Evolutionary conservation across 2,888 invertebrate genomes (phyloP).

Genomic region (Colostygia pectinataria): DNA sequence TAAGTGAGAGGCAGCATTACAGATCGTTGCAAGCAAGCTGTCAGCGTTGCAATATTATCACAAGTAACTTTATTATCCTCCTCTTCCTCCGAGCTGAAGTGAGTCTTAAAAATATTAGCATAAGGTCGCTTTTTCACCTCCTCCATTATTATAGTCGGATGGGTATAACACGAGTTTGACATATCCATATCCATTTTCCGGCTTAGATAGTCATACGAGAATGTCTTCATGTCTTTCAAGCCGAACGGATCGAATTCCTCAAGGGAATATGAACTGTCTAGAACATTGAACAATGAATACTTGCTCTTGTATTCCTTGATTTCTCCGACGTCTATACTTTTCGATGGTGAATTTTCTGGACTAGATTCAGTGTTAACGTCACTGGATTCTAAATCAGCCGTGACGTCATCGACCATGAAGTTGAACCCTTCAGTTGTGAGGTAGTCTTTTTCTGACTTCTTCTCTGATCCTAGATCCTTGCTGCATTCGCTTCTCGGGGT

Average conservation of each 20-base stretch:
- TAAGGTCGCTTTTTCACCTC: conserved; percentile 72
- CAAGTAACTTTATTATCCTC: conserved; percentile 54
- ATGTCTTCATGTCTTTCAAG: conserved; percentile 55
- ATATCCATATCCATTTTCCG: conserved; percentile 57
- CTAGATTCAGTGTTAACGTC: conserved; percentile 48
- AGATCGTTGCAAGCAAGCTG: conserved; percentile 85
- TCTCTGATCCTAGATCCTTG: conserved; percentile 53
- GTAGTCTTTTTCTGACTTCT: conserved; percentile 58
- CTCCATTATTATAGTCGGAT: conserved; percentile 67
- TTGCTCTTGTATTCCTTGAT: conserved; percentile 37
- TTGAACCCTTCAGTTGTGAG: conserved; percentile 66
- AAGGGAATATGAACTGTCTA: conserved; percentile 75
- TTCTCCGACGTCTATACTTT: conserved; percentile 38
- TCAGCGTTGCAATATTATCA: conserved; percentile 75
- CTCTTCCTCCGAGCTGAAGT: conserved; percentile 50
- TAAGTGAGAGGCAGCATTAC: conserved; percentile 86
- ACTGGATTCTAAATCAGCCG: conserved; percentile 47
- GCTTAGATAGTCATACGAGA: conserved; percentile 55
- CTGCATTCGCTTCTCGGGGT: conserved; percentile 61
- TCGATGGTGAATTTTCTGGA: conserved; percentile 55
- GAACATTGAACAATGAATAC: conserved; percentile 68
- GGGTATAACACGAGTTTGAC: conserved; percentile 59
- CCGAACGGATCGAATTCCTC: conserved; percentile 75
- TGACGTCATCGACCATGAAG: conserved; percentile 68
- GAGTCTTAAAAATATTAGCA: conserved; percentile 64